Conservation (phyloP, 2,797 vertebrate species). For the Jordanella pulchra region DNA sequence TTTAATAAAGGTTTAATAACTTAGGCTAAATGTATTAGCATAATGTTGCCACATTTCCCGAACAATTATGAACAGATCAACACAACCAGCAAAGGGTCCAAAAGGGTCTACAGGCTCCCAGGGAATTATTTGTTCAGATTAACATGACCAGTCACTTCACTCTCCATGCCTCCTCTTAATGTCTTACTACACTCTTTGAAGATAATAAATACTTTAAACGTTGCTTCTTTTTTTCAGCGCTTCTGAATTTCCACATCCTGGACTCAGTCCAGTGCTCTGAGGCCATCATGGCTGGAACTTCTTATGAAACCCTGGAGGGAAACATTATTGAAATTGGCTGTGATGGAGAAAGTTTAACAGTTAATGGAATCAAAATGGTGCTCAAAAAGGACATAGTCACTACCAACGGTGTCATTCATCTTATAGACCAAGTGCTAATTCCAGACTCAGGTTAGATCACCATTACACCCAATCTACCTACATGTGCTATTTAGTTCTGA, state of each 20-base stretch:
- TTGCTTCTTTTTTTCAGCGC: conserved; percentile 76
- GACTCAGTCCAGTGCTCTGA: conserved; percentile 94
- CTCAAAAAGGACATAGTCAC: conserved; percentile 94
- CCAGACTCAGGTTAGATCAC: conserved; percentile 91
- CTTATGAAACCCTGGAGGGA: conserved; percentile 92
- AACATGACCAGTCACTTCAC: conserved; percentile 14
- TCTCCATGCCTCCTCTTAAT: conserved; percentile 22
- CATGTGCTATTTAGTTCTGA: background rate
- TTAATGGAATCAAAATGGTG: conserved; percentile 96
- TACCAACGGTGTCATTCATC: conserved; percentile 93
- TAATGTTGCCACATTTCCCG: conserved; percentile 33
- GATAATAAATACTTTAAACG: conserved; percentile 1
- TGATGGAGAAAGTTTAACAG: conserved; percentile 90
- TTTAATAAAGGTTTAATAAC: conserved; percentile 19
- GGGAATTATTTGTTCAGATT: conserved; percentile 24
- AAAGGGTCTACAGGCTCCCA: conserved; percentile 60
- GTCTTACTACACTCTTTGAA: conserved; percentile 9
- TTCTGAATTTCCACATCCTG: conserved; percentile 92
- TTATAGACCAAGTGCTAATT: conserved; percentile 92
- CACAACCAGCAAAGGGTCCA: conserved; percentile 61
- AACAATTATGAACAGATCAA: conserved; percentile 40
- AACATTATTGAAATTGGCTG: conserved; percentile 91
- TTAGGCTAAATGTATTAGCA: conserved; percentile 44
- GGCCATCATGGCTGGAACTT: conserved; percentile 88
- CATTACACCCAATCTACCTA: background rate